phyloP scores from a whole-genome alignment of 2,797 vertebrate genomes.

The Tragopan temminckii region DNA sequence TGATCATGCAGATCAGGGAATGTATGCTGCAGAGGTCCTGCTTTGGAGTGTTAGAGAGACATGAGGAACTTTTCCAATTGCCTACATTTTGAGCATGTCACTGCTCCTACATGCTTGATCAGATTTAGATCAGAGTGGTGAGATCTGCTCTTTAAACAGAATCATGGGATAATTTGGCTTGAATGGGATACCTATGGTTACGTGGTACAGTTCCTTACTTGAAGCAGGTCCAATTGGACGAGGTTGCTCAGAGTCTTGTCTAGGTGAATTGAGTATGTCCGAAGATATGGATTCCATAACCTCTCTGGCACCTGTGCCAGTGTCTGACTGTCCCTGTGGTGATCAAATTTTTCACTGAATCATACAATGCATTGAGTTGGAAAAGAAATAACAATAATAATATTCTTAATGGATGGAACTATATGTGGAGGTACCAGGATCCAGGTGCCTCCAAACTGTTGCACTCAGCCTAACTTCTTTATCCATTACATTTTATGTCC shows the following conservation, averaged over 20 bases:
- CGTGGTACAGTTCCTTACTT: neutral
- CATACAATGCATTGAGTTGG: neutral
- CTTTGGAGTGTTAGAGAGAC: neutral
- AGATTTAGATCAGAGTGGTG: neutral
- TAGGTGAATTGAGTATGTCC: neutral
- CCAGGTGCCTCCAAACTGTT: neutral
- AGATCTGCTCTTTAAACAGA: neutral
- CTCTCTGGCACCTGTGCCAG: neutral
- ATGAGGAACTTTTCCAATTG: neutral
- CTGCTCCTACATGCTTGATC: neutral
- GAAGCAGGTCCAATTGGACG: neutral
- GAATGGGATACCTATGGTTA: neutral
- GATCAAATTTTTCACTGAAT: neutral
- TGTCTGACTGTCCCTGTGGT: neutral
- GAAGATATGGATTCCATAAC: neutral
- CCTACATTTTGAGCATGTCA: neutral
- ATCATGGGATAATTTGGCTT: neutral
- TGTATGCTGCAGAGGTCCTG: accelerated
- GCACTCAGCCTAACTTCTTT: neutral
- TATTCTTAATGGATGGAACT: neutral
- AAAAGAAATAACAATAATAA: neutral
- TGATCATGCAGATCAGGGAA: neutral
- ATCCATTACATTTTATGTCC: neutral
- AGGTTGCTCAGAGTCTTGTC: neutral
- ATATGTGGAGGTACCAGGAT: neutral